Evolutionary conservation across 2,888 invertebrate genomes (phyloP).

Genomic region (Oscheius sp.): DNA sequence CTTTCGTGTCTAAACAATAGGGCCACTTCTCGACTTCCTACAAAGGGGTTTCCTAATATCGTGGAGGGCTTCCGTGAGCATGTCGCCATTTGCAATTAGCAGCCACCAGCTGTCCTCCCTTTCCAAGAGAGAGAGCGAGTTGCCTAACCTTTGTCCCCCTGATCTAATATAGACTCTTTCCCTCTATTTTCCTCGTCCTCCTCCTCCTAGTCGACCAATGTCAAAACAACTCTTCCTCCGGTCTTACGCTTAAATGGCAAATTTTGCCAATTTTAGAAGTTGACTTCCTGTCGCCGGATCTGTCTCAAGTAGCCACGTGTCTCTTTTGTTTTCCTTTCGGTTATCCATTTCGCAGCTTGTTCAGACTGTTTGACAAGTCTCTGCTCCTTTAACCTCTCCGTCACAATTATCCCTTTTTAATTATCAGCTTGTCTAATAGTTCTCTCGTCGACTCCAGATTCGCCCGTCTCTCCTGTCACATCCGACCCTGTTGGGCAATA

Average conservation of each 20-base stretch:
- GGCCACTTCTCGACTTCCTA: neutral
- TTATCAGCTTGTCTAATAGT: constrained; percentile 28
- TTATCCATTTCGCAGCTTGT: neutral
- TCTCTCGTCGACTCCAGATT: too few relatives aligned
- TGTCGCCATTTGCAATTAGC: constrained; percentile 15
- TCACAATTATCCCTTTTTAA: neutral
- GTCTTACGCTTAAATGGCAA: neutral
- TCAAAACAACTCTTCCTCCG: neutral
- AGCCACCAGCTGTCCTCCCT: constrained; percentile 18
- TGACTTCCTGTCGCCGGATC: neutral
- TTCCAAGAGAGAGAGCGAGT: too few relatives aligned
- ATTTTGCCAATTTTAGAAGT: neutral
- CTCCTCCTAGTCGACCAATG: neutral
- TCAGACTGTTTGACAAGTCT: neutral
- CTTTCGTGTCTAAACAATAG: neutral
- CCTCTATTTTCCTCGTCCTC: neutral
- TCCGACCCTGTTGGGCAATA: constrained; percentile 14
- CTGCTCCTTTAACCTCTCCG: neutral
- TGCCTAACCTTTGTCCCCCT: constrained; percentile 11
- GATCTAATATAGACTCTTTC: too few relatives aligned
- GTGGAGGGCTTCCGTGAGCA: neutral
- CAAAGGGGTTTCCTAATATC: neutral
- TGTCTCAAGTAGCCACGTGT: too few relatives aligned
- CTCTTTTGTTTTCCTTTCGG: neutral
- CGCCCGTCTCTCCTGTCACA: constrained; percentile 22